A percentile compares a stretch with the other conserved stretches of the same genome.
These are phyloP conservation scores for Euphydryas editha DNA, from an alignment of 2,888 invertebrate species.

Conservation along the genomic window DNA sequence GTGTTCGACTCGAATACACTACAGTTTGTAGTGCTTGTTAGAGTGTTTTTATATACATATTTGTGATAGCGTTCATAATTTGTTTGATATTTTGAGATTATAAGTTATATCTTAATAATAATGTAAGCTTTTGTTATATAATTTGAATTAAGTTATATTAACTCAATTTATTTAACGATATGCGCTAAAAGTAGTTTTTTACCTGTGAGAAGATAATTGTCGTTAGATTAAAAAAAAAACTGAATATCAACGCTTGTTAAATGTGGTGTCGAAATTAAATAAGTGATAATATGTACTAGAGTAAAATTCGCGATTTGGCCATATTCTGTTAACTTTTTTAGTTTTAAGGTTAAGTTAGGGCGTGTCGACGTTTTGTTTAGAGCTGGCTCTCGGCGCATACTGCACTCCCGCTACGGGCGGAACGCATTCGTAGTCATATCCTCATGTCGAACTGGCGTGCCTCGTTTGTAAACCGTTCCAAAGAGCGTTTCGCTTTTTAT, in stretches of 20 bases:
- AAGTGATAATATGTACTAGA: slow-evolving; percentile 37
- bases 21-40: slow-evolving; percentile 51
- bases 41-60: slow-evolving; percentile 6
- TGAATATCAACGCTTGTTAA: slow-evolving; percentile 30
- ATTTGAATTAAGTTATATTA: neutral
- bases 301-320: slow-evolving; percentile 49
- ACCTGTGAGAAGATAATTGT: neutral
- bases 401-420: slow-evolving; percentile 19
- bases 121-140: neutral
- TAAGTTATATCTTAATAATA: neutral
- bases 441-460: slow-evolving; percentile 2
- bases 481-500: slow-evolving; percentile 71
- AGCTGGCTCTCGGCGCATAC: slow-evolving; percentile 20
- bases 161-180: neutral
- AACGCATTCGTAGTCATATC: slow-evolving; percentile 4
- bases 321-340: slow-evolving; percentile 51
- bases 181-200: neutral
- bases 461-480: slow-evolving; percentile 61
- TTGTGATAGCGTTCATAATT: neutral
- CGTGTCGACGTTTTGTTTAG: slow-evolving; percentile 40
- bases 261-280: slow-evolving; percentile 39
- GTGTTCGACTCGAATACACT: slow-evolving; percentile 34
- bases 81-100: neutral
- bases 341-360: slow-evolving; percentile 49
- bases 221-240: slow-evolving; percentile 4